Evolutionary conservation across 2,888 invertebrate species (phyloP).

Genomic region (Caenorhabditis macrosperma): DNA sequence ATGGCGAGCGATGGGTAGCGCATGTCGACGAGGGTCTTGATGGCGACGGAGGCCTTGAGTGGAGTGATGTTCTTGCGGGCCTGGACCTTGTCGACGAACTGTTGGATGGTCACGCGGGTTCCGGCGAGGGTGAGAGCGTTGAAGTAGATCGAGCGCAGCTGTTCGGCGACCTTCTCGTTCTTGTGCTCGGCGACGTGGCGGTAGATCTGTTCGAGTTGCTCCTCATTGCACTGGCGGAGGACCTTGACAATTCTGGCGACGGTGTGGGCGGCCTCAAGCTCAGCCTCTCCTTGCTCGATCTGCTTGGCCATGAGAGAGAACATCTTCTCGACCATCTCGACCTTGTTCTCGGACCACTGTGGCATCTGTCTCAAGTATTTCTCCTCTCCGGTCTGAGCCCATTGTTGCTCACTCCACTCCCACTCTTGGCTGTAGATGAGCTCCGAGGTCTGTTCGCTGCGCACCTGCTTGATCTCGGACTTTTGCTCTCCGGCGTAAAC

Average conservation of each 20-base stretch:
- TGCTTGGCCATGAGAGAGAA: constrained; percentile 63
- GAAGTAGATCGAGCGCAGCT: constrained; percentile 69
- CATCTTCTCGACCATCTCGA: constrained; percentile 63
- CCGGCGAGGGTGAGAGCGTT: constrained; percentile 73
- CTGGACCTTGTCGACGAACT: constrained; percentile 67
- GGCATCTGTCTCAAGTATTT: constrained; percentile 63
- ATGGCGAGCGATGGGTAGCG: constrained; percentile 64
- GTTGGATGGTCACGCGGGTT: constrained; percentile 67
- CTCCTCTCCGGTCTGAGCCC: constrained; percentile 69
- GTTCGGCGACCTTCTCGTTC: constrained; percentile 57
- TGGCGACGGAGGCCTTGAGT: constrained; percentile 63
- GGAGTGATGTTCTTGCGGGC: constrained; percentile 66
- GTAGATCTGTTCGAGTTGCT: constrained; percentile 64
- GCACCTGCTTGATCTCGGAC: constrained; percentile 56
- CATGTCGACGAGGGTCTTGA: constrained; percentile 70
- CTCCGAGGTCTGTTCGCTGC: constrained; percentile 48
- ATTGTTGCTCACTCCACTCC: constrained; percentile 67
- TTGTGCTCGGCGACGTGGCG: constrained; percentile 56
- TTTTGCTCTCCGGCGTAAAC: constrained; percentile 57
- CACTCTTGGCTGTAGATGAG: constrained; percentile 69
- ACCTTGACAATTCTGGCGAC: constrained; percentile 74
- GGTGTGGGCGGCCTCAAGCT: constrained; percentile 59
- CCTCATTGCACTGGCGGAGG: constrained; percentile 68
- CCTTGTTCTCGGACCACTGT: constrained; percentile 58
- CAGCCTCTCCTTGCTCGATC: constrained; percentile 59